phyloP scores from a whole-genome alignment of 37 sponge, comb jelly and placozoan genomes.

The Chondrosia reniformis region DNA sequence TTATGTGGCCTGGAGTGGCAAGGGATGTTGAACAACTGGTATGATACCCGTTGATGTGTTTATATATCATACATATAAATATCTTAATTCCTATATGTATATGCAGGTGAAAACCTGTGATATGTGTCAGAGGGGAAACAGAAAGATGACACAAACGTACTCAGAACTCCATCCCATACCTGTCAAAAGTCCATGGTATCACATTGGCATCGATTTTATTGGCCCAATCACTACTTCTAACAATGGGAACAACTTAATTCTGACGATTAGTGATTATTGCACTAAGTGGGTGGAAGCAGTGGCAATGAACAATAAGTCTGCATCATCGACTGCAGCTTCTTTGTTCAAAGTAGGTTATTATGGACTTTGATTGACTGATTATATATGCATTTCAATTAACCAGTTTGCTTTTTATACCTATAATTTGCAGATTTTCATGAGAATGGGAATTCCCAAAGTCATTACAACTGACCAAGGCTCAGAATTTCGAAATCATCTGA shows the following conservation, averaged over 20 bases:
- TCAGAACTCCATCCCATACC: conserved; percentile 43
- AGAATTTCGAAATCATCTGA: background rate
- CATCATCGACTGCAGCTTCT: conserved; percentile 32
- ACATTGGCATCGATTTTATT: conserved; percentile 49
- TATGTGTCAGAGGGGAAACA: conserved; percentile 41
- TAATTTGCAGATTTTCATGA: background rate
- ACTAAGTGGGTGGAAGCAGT: conserved; percentile 31
- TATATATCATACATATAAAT: background rate
- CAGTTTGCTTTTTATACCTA: no score
- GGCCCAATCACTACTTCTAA: conserved; percentile 21
- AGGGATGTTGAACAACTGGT: conserved; percentile 46
- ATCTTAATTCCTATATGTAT: background rate
- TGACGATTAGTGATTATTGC: conserved; percentile 42
- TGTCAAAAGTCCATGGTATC: conserved; percentile 30
- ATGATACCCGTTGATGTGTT: conserved; percentile 20
- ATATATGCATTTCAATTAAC: no score
- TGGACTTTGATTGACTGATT: no score
- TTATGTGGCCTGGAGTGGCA: conserved; percentile 62
- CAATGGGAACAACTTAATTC: conserved; percentile 24
- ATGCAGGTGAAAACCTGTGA: conserved; percentile 59
- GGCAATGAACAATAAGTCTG: conserved; percentile 38
- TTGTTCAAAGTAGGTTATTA: conserved; percentile 62
- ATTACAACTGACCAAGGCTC: conserved; percentile 9
- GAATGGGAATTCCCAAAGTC: background rate
- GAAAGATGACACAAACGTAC: background rate